Evolutionary conservation across 2,888 invertebrate species (phyloP).

Genomic region (Bembecia ichneumoniformis): DNA sequence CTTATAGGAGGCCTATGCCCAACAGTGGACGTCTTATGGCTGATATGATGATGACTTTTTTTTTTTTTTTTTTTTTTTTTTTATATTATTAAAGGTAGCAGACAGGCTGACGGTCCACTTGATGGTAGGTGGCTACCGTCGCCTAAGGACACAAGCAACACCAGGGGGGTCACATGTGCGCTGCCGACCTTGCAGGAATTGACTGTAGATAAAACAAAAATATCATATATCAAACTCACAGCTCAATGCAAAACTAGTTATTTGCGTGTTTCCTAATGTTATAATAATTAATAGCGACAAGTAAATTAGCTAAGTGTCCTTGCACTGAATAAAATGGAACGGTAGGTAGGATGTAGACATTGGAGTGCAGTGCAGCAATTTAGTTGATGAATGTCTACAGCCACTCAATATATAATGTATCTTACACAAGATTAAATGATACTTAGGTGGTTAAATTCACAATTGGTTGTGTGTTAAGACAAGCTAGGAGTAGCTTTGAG

Average conservation of each 20-base stretch:
- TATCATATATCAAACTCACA: not conserved
- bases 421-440: not conserved
- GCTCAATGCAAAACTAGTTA: constrained; percentile 1
- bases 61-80: too few relatives aligned
- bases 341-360: constrained; percentile 4
- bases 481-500: too few relatives aligned
- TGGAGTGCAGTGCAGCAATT: constrained; percentile 7
- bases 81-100: too few relatives aligned
- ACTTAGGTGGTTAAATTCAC: not conserved
- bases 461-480: not conserved
- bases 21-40: too few relatives aligned
- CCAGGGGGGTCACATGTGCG: too few relatives aligned
- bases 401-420: not conserved
- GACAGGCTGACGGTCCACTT: too few relatives aligned
- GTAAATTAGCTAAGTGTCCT: constrained; percentile 5
- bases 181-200: too few relatives aligned
- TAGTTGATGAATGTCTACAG: constrained; percentile 2
- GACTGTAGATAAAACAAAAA: not conserved
- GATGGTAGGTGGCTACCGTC: too few relatives aligned
- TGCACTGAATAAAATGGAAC: constrained; percentile 7
- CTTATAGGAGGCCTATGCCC: too few relatives aligned
- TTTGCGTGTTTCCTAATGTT: constrained; percentile 7
- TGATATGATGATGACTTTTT: too few relatives aligned
- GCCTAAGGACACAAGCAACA: too few relatives aligned
- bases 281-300: constrained; percentile 4